Conservation (phyloP, 2,888 invertebrate species). For the Embidobia sp. region DNA sequence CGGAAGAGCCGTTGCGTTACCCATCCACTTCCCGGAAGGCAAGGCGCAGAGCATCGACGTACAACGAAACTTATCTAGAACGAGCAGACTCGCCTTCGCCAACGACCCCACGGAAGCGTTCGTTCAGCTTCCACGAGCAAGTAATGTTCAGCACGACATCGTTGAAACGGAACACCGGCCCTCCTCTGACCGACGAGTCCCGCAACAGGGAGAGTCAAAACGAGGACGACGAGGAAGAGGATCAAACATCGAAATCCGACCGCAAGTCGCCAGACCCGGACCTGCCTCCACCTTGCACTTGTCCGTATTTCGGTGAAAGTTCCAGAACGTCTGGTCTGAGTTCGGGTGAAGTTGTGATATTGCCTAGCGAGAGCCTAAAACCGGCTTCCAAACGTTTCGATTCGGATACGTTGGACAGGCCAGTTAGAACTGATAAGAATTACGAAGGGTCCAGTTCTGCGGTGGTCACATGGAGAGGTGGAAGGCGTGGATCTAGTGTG, state of each 20-base stretch:
- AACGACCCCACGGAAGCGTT: constrained; percentile 80
- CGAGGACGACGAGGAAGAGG: constrained; percentile 76
- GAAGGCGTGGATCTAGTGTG: constrained; percentile 88
- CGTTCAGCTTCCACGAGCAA: constrained; percentile 83
- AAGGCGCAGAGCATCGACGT: constrained; percentile 82
- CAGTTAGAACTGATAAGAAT: constrained; percentile 82
- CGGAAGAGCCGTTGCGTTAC: constrained; percentile 68
- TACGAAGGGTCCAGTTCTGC: constrained; percentile 81
- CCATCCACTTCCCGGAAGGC: constrained; percentile 68
- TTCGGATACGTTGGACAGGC: constrained; percentile 67
- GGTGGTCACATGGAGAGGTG: constrained; percentile 87
- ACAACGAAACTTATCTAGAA: constrained; percentile 82
- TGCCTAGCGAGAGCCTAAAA: constrained; percentile 83
- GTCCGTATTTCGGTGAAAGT: constrained; percentile 90
- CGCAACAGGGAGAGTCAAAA: constrained; percentile 79
- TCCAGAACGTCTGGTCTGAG: constrained; percentile 82
- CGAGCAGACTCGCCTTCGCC: constrained; percentile 79
- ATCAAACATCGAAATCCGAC: constrained; percentile 10
- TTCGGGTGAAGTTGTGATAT: constrained; percentile 83
- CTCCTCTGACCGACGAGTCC: constrained; percentile 51
- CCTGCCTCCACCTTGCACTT: constrained; percentile 90
- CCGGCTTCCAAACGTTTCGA: constrained; percentile 67
- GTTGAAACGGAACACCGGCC: constrained; percentile 60
- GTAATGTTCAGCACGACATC: constrained; percentile 66
- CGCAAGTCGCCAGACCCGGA: constrained; percentile 67